Conservation (phyloP, 2,797 vertebrate genomes). For the Acrossocheilus fasciatus region DNA sequence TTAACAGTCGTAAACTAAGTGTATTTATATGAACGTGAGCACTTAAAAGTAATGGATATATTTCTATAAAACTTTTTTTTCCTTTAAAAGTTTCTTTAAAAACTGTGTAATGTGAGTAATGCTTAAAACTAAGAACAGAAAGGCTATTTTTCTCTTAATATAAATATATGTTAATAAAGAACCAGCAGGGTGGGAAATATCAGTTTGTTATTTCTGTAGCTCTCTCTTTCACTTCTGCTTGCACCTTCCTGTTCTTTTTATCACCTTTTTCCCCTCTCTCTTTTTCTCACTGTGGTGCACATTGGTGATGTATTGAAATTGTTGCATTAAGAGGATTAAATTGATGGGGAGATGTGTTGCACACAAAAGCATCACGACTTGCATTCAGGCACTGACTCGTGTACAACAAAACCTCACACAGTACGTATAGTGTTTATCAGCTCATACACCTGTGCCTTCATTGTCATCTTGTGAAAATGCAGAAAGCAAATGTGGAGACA, state of each 20-base stretch:
- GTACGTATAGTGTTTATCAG: conserved; percentile 16
- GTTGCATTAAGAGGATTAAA: conserved; percentile 54
- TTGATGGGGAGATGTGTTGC: background rate
- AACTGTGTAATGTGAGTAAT: background rate
- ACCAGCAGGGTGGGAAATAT: background rate
- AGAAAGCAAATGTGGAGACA: background rate
- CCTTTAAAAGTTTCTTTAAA: background rate
- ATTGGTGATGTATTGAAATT: conserved; percentile 48
- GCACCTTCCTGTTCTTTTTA: background rate
- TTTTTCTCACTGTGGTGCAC: background rate
- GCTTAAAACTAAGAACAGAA: background rate
- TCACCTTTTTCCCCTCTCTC: background rate
- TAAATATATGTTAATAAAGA: background rate
- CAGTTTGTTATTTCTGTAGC: background rate
- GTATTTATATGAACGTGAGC: background rate
- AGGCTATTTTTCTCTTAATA: background rate
- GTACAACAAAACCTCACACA: conserved; percentile 5
- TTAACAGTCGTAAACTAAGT: background rate
- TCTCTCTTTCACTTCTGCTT: background rate
- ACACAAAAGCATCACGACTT: conserved; percentile 30
- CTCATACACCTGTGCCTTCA: conserved; percentile 21
- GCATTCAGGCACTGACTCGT: conserved; percentile 14
- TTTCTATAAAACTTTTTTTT: background rate
- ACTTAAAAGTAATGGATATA: background rate
- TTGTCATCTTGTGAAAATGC: conserved; percentile 18